These are phyloP conservation scores for Eustalomyia histrio DNA, from an alignment of 2,888 invertebrate genomes.

Conservation along the genomic window DNA sequence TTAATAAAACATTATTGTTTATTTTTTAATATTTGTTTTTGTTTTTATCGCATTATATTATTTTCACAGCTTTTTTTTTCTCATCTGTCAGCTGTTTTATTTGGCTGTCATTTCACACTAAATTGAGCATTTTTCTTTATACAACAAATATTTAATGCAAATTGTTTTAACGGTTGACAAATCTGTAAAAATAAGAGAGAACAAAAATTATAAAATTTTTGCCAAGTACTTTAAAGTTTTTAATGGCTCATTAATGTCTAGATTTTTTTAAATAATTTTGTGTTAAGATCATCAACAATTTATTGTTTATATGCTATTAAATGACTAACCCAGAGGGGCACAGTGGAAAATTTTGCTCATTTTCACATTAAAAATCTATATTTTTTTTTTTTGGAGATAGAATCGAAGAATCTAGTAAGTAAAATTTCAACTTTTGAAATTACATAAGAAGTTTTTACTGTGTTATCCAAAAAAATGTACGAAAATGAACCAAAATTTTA, in stretches of 20 bases:
- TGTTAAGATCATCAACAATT: background rate
- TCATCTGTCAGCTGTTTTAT: constrained; percentile 29
- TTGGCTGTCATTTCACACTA: constrained; percentile 29
- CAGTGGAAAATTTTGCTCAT: no score
- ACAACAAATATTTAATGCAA: background rate
- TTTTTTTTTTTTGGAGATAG: no score
- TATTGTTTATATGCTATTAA: background rate
- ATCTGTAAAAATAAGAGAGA: constrained; percentile 39
- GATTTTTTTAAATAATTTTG: constrained; percentile 6
- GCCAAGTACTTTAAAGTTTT: constrained; percentile 3
- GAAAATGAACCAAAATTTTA: no score
- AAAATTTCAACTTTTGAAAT: no score
- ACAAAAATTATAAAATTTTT: constrained; percentile 18
- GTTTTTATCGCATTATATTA: constrained; percentile 11
- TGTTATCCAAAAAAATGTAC: no score
- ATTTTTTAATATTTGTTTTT: background rate
- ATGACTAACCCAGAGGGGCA: no score
- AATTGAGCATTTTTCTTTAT: constrained; percentile 22
- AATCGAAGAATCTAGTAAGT: no score
- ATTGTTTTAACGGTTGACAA: constrained; percentile 13
- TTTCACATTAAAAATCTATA: no score
- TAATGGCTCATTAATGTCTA: constrained; percentile 34
- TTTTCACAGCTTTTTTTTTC: constrained; percentile 30
- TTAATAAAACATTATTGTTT: constrained; percentile 45
- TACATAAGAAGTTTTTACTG: no score